Conservation (phyloP, 2,797 vertebrate species). For the Pipistrellus nathusii region DNA sequence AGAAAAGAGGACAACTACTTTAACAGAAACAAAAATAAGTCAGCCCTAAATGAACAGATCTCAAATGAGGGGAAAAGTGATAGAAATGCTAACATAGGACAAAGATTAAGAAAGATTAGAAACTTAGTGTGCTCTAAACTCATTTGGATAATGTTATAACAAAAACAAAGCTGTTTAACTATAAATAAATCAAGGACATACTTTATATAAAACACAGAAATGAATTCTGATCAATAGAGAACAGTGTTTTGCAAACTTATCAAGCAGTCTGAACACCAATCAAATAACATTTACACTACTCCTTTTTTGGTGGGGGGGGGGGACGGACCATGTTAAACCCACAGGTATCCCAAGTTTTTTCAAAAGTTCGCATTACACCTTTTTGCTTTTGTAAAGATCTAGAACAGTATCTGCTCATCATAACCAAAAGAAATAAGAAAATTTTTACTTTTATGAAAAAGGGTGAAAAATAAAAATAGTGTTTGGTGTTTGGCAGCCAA, state of each 20-base stretch:
- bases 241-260: conserved; percentile 19
- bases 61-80: neutral
- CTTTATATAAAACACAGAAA: neutral
- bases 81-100: neutral
- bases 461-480: neutral
- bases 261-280: neutral
- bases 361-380: neutral
- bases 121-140: conserved; percentile 24
- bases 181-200: conserved; percentile 1
- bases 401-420: neutral
- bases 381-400: neutral
- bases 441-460: neutral
- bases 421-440: neutral
- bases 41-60: neutral
- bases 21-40: neutral
- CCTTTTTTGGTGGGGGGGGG: neutral
- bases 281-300: neutral
- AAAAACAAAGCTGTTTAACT: conserved; percentile 39
- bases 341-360: neutral
- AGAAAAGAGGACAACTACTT: conserved; percentile 16
- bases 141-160: neutral
- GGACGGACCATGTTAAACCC: conserved; percentile 1
- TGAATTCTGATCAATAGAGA: conserved; percentile 46
- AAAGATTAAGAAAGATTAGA: neutral
- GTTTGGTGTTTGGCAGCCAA: neutral